These are phyloP conservation scores for Daubentonia madagascariensis DNA, from an alignment of 2,113 vertebrate species.

Conservation along the genomic window DNA sequence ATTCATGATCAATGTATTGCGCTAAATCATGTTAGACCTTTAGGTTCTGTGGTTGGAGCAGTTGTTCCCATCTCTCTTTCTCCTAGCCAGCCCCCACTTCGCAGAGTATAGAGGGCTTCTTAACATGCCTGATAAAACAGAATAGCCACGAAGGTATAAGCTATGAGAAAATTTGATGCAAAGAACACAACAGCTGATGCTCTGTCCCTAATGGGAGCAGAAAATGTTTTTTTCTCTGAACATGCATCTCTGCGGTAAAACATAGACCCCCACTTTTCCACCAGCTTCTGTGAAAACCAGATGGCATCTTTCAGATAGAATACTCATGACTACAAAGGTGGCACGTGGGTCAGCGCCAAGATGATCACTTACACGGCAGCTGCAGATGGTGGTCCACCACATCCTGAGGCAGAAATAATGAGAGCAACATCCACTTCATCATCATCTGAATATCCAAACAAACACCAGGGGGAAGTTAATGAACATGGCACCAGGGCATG, in stretches of 20 bases:
- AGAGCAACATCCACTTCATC: slow-evolving; percentile 77
- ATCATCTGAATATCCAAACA: slow-evolving; percentile 79
- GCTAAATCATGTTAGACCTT: neutral
- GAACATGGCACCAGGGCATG: slow-evolving; percentile 62
- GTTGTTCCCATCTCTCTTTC: neutral
- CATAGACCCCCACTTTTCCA: slow-evolving; percentile 48
- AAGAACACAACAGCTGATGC: slow-evolving; percentile 71
- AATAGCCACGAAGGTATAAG: slow-evolving; percentile 20
- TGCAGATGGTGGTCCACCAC: slow-evolving; percentile 77
- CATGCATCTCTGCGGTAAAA: slow-evolving; percentile 44
- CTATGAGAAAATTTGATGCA: slow-evolving; percentile 38
- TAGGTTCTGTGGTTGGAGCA: neutral
- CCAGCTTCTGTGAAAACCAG: slow-evolving; percentile 70
- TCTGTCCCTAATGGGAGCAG: slow-evolving; percentile 49
- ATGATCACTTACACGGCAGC: slow-evolving; percentile 79
- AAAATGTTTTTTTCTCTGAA: slow-evolving; percentile 62
- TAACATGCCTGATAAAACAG: neutral
- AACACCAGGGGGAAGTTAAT: slow-evolving; percentile 75
- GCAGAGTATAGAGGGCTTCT: neutral
- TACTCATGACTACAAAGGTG: slow-evolving; percentile 76
- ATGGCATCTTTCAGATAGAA: slow-evolving; percentile 73
- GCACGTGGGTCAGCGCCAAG: slow-evolving; percentile 78
- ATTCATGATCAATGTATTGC: neutral
- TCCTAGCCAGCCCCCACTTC: neutral
- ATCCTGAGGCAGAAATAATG: slow-evolving; percentile 76